phyloP scores from a whole-genome alignment of 2,797 vertebrate genomes.

The Vultur gryphus region DNA sequence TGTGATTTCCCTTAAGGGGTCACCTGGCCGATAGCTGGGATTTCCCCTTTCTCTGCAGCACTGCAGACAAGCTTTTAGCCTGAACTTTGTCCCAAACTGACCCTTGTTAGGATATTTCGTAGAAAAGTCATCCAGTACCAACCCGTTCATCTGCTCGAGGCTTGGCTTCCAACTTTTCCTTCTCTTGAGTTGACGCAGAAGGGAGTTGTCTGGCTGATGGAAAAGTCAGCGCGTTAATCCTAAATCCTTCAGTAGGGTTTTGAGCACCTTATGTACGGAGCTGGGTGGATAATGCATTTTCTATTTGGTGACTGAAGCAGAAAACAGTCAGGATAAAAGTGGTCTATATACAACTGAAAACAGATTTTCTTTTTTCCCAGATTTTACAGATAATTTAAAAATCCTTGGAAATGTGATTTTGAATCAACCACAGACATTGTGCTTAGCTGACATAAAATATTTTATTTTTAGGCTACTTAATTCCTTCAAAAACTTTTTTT shows the following conservation, averaged over 20 bases:
- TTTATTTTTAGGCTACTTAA: neutral
- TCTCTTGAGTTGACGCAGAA: neutral
- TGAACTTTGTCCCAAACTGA: neutral
- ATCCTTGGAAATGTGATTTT: neutral
- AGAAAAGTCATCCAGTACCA: neutral
- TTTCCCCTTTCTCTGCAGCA: neutral
- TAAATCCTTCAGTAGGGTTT: neutral
- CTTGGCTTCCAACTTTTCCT: neutral
- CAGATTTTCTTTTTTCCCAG: neutral
- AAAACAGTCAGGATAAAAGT: neutral
- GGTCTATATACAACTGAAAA: neutral
- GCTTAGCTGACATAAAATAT: neutral
- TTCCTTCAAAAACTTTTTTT: neutral
- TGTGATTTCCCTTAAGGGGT: neutral
- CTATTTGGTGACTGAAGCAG: neutral
- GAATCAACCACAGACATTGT: neutral
- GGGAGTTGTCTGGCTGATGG: neutral
- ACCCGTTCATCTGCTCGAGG: neutral
- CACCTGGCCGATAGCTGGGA: neutral
- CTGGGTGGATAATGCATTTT: neutral
- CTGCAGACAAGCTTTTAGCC: neutral
- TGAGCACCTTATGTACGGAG: neutral
- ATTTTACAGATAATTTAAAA: neutral
- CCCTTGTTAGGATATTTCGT: neutral
- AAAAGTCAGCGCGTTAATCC: neutral